Conservation (phyloP, 1,140 invertebrate genomes). For the Leptopilina clavipes region DNA sequence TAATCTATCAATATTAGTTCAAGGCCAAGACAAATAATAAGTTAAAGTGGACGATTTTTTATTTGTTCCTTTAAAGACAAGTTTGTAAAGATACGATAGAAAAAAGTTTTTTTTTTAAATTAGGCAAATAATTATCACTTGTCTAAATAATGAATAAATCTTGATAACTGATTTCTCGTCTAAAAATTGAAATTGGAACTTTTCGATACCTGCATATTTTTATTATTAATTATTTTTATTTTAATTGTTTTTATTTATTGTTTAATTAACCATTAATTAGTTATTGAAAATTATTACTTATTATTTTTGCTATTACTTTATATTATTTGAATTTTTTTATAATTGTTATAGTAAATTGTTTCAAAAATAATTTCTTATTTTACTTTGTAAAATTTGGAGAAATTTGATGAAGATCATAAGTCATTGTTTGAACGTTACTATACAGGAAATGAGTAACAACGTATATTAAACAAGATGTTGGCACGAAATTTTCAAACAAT, state of each 20-base stretch:
- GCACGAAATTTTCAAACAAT: conserved; percentile 19
- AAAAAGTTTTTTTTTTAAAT: background rate
- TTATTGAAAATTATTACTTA: too few species aligned
- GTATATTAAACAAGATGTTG: background rate
- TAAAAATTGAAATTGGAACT: background rate
- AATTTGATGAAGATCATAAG: background rate
- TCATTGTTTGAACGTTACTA: background rate
- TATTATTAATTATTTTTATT: background rate
- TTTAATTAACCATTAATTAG: too few species aligned
- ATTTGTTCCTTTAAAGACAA: background rate
- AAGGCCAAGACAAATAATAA: background rate
- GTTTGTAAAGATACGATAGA: too few species aligned
- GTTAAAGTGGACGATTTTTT: background rate
- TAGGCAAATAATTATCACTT: background rate
- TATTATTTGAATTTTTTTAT: too few species aligned
- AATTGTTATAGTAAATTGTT: too few species aligned
- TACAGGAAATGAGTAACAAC: conserved; percentile 10
- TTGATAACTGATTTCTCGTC: background rate
- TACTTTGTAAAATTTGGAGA: background rate
- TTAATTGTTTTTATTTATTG: too few species aligned
- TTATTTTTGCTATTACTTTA: too few species aligned
- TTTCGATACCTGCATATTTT: background rate
- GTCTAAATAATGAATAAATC: too few species aligned
- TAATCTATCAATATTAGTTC: conserved; percentile 13
- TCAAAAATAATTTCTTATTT: too few species aligned